Evolutionary conservation across 2,888 invertebrate species (phyloP), one percentile per base, ranked within the genome.

Genomic region (Trissonchulus sp.): DNA sequence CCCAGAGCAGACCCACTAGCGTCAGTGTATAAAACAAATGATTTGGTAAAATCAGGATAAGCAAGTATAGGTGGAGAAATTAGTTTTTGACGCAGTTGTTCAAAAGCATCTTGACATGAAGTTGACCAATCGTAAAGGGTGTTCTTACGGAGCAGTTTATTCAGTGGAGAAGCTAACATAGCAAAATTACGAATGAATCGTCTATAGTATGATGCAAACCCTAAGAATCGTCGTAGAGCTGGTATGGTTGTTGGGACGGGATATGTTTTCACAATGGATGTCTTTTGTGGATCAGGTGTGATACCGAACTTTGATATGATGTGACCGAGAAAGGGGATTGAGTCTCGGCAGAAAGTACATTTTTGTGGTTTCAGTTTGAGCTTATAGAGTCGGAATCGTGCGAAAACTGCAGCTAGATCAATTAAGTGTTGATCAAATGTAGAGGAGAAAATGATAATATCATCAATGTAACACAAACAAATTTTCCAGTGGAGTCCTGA

Each of bases 1-100:
- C 80, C 82, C 2, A 80, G 38, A 0, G 79, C 81, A 28, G 71
- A 72, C 3, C 28, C 34, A 15, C 78, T 79, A 1, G 79, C 82
- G 74, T 82, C 81, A 8, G 78, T 78, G 73, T 77, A 73, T 1
- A 80, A 63, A 2, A 78, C 74, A 48, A 79, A 79, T 18, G 73
- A 63, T 30, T 77, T 68, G 1, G n/a, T 23, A 23, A 78, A 72
- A 63, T 80, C 76, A 62, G 80, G 78, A 28, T 77, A 60, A 69
- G 73, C 37, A n/a, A 80, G 63, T 71, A 79, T 75, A 28, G 80
- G 78, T 35, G 30, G 36, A 1, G 37, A 48, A 3, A 63, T 69
- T 35, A 79, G 37, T n/a, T 48, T 30, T 15, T 73, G 31, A 28
- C 23, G 77, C 36, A 79, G 37, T 1, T 23, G 60, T 2, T 74